Conservation (phyloP, 2,888 invertebrate species). For the Danaus chrysippus region DNA sequence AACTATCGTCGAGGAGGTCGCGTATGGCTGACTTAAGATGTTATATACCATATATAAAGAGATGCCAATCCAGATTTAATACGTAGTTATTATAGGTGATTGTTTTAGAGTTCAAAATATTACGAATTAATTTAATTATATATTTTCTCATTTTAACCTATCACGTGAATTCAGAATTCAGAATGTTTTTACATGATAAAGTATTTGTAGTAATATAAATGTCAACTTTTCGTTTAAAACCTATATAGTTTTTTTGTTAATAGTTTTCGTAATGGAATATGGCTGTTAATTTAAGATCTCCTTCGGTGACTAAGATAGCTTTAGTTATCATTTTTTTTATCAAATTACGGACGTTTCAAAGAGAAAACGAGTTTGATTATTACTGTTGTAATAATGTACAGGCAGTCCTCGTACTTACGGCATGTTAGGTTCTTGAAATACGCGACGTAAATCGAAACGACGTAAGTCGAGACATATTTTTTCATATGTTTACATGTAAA, state of each 20-base stretch:
- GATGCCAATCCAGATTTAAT: background rate
- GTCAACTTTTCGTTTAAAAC: background rate
- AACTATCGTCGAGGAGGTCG: conserved; percentile 71
- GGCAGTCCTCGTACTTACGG: too few species aligned
- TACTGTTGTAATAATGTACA: too few species aligned
- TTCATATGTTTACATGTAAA: too few species aligned
- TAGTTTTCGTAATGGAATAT: background rate
- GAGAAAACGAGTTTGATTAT: too few species aligned
- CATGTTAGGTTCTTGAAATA: too few species aligned
- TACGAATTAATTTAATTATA: background rate
- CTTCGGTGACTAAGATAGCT: background rate
- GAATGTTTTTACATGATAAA: background rate
- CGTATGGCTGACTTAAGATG: conserved; percentile 54
- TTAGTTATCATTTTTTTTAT: background rate
- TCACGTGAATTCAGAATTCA: too few species aligned
- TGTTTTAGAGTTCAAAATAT: background rate
- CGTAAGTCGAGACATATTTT: too few species aligned
- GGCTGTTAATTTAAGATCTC: conserved; percentile 6
- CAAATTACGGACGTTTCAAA: background rate
- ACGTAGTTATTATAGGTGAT: background rate
- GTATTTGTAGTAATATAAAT: background rate
- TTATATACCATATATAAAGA: background rate
- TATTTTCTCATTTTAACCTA: background rate
- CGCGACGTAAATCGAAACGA: too few species aligned
- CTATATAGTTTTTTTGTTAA: background rate